Evolutionary conservation across 2,888 invertebrate species (phyloP).

Genomic region (Drosophila neutralis): DNA sequence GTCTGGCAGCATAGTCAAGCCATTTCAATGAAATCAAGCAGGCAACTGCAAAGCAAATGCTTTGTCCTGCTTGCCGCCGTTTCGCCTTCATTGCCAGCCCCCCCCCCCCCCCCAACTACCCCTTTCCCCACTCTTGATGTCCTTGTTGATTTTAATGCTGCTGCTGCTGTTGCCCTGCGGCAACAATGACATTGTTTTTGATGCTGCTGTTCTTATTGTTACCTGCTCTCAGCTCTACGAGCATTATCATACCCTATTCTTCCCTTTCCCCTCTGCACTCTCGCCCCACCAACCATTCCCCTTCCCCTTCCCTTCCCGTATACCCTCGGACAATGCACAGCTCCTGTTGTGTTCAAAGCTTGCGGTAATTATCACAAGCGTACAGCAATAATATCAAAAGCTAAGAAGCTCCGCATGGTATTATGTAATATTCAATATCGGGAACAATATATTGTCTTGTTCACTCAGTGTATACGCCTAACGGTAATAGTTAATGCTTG

Average conservation of each 20-base stretch:
- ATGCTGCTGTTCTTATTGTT: slow-evolving; percentile 20
- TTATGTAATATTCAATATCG: not conserved
- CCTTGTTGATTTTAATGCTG: slow-evolving; percentile 39
- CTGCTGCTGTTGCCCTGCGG: slow-evolving; percentile 36
- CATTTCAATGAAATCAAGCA: slow-evolving; percentile 61
- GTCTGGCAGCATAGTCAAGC: slow-evolving; percentile 19
- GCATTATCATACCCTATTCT: slow-evolving; percentile 30
- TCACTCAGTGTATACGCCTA: not conserved
- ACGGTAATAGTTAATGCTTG: not conserved
- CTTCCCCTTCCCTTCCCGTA: not conserved
- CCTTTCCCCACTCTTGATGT: slow-evolving; percentile 18
- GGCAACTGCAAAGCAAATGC: slow-evolving; percentile 49
- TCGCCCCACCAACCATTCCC: too few species aligned
- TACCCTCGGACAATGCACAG: not conserved
- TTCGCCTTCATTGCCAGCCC: slow-evolving; percentile 5
- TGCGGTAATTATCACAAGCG: not conserved
- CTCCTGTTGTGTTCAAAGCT: not conserved
- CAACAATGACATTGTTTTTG: slow-evolving; percentile 26
- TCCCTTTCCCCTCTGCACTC: not conserved
- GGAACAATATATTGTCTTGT: not conserved
- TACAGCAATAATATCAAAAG: not conserved
- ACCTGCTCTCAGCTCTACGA: slow-evolving; percentile 30
- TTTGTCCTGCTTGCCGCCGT: slow-evolving; percentile 41
- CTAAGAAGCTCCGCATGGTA: not conserved
- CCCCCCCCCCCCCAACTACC: not conserved